phyloP scores from a whole-genome alignment of 2,113 vertebrate species.

The Orcinus orca region DNA sequence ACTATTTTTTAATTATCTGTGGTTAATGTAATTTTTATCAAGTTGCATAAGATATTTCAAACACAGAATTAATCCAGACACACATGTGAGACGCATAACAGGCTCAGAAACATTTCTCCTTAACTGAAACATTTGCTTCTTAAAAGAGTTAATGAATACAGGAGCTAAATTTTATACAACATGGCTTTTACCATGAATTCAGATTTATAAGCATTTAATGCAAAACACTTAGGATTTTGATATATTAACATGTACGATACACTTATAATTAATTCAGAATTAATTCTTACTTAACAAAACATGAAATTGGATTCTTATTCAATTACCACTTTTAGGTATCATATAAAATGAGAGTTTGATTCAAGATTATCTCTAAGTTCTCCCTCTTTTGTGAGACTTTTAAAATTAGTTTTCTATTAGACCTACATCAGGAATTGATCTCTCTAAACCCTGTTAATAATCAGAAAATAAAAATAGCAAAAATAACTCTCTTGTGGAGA shows the following conservation, averaged over 20 bases:
- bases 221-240: not conserved
- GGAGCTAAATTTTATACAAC: not conserved
- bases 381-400: not conserved
- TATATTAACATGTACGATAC: too few relatives aligned
- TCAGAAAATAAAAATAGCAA: not conserved
- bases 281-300: not conserved
- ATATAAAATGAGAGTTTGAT: not conserved
- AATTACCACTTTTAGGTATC: not conserved
- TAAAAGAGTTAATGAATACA: not conserved
- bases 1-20: not conserved
- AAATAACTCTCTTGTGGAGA: not conserved
- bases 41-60: not conserved
- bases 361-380: not conserved
- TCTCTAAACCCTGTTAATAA: not conserved
- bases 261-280: conserved; percentile 31
- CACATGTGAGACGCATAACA: not conserved
- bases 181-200: not conserved
- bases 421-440: not conserved
- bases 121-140: not conserved
- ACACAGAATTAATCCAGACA: not conserved
- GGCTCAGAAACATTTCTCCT: not conserved
- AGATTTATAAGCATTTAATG: not conserved
- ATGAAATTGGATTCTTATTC: not conserved
- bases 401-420: not conserved
- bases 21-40: not conserved